Evolutionary conservation across 2,797 vertebrate species (phyloP).

Genomic region (Galaxias olidus): DNA sequence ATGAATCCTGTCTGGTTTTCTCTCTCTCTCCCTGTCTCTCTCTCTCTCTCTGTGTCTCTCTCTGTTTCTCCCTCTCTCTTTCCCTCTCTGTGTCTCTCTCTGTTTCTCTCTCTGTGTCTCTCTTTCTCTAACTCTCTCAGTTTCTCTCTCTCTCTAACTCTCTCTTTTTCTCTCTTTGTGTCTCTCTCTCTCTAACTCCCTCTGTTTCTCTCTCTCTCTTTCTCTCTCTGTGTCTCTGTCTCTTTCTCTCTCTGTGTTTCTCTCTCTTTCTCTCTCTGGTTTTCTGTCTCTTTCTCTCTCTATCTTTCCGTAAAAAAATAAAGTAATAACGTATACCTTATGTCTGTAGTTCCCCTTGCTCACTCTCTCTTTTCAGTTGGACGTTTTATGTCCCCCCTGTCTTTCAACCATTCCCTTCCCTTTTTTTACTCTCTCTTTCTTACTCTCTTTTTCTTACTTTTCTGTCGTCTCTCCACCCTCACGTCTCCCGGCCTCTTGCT

Average conservation of each 20-base stretch:
- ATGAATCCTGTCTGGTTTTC: slow-evolving; percentile 41
- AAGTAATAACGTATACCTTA: no score
- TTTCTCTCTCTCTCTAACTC: no score
- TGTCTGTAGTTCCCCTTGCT: background rate
- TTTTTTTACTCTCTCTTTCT: slow-evolving; percentile 14
- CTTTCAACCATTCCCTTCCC: background rate
- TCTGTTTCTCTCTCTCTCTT: slow-evolving; percentile 26
- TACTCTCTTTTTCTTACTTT: slow-evolving; percentile 40
- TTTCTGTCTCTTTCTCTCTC: slow-evolving; percentile 18
- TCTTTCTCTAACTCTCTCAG: slow-evolving; percentile 24
- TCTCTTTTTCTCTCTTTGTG: slow-evolving; percentile 4
- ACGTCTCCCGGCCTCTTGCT: no score
- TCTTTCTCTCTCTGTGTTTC: slow-evolving; percentile 5
- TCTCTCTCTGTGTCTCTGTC: background rate
- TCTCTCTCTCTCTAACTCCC: no score
- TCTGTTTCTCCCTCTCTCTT: slow-evolving; percentile 26
- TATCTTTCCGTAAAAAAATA: slow-evolving; percentile 46
- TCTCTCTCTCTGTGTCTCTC: slow-evolving; percentile 16
- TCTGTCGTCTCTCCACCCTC: slow-evolving; percentile 39
- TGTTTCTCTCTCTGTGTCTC: slow-evolving; percentile 41
- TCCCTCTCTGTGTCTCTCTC: slow-evolving; percentile 1
- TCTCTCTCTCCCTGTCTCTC: slow-evolving; percentile 12
- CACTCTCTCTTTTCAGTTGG: background rate
- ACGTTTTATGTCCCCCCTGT: background rate
- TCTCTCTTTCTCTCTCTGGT: slow-evolving; percentile 16